Conservation (phyloP, 1,140 invertebrate species). For the Bombus sylvicola region DNA sequence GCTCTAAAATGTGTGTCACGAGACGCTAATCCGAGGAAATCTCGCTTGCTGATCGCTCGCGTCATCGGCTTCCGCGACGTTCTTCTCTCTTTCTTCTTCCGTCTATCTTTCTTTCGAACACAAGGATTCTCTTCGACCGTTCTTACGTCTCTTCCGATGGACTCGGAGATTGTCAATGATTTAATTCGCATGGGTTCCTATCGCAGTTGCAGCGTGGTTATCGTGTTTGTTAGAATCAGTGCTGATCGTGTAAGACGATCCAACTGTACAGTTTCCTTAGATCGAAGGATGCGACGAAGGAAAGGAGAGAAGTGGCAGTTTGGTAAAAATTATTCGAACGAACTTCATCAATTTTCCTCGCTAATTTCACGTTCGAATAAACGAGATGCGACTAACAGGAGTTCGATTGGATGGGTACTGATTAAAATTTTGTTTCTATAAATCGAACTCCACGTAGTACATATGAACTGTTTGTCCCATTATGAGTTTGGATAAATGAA, state of each 20-base stretch:
- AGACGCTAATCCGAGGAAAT: neutral
- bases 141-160: neutral
- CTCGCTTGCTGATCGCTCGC: neutral
- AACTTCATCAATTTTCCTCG: no score
- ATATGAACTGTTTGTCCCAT: no score
- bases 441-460: no score
- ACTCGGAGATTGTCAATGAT: neutral
- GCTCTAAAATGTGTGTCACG: conserved; percentile 23
- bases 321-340: neutral
- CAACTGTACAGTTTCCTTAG: neutral
- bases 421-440: no score
- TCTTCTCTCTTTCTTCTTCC: neutral
- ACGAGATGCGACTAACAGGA: no score
- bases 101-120: neutral
- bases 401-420: no score
- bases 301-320: neutral
- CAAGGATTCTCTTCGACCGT: neutral
- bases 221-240: neutral
- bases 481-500: no score
- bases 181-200: neutral
- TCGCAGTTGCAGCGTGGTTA: neutral
- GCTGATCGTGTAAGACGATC: neutral
- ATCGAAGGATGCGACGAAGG: neutral
- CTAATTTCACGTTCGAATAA: no score
- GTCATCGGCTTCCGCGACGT: neutral